phyloP scores from a whole-genome alignment of 2,113 vertebrate species.

The Ammospiza caudacuta region DNA sequence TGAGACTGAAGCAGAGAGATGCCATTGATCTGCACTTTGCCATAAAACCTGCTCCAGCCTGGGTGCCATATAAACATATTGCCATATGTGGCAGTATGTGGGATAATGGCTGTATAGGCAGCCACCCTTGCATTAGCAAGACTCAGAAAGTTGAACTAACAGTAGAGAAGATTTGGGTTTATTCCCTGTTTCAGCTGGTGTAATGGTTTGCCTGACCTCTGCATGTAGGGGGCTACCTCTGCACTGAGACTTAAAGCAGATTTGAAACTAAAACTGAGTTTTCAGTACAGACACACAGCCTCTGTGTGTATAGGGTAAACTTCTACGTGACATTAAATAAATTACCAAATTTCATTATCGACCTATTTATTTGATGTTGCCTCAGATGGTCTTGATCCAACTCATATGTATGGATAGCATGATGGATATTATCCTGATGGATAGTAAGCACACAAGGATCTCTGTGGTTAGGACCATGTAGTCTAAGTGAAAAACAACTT shows the following conservation, averaged over 20 bases:
- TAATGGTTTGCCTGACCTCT: background rate
- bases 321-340: background rate
- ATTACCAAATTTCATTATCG: background rate
- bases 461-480: background rate
- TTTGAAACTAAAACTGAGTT: background rate
- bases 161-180: background rate
- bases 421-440: background rate
- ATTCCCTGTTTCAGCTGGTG: background rate
- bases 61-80: background rate
- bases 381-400: background rate
- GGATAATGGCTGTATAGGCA: background rate
- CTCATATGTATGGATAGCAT: background rate
- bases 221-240: rapidly evolving
- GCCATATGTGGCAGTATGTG: rapidly evolving
- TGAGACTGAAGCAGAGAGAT: background rate
- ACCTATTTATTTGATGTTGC: background rate
- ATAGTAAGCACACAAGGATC: background rate
- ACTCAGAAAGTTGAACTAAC: background rate
- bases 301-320: background rate
- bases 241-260: background rate
- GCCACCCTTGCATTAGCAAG: background rate
- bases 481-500: background rate
- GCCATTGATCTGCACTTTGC: background rate
- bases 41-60: background rate
- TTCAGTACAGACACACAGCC: background rate